Conservation (phyloP, 2,888 invertebrate species). For the Lycocerus yunnanus region DNA sequence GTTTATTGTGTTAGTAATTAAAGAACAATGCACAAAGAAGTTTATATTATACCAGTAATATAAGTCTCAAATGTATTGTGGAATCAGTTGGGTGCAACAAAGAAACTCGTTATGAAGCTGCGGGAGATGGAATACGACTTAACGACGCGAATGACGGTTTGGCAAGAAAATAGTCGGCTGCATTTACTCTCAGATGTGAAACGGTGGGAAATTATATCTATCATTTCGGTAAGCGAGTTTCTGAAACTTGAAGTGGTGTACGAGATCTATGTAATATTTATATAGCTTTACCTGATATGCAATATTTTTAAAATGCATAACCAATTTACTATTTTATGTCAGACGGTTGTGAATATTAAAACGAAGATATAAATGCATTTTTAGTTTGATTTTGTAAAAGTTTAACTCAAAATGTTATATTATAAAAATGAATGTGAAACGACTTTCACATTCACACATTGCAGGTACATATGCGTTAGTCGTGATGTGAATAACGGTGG, state of each 20-base stretch:
- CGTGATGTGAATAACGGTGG: not conserved
- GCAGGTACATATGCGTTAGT: not conserved
- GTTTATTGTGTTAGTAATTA: not conserved
- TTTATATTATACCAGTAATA: not conserved
- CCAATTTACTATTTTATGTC: not conserved
- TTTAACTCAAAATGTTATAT: not conserved
- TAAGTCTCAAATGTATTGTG: not conserved
- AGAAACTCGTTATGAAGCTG: slow-evolving; percentile 29
- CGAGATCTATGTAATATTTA: slow-evolving; percentile 9
- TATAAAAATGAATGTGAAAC: not conserved
- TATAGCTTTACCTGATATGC: not conserved
- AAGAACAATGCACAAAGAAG: not conserved
- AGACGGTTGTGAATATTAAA: not conserved
- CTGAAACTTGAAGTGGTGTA: slow-evolving; percentile 9
- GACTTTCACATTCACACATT: not conserved
- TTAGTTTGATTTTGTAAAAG: not conserved
- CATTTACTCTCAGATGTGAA: slow-evolving; percentile 19
- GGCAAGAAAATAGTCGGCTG: slow-evolving; percentile 22
- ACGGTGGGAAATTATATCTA: slow-evolving; percentile 8
- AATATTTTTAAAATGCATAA: not conserved
- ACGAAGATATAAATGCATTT: not conserved
- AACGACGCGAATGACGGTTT: slow-evolving; percentile 29
- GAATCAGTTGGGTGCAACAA: slow-evolving; percentile 23
- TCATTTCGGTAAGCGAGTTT: not conserved
- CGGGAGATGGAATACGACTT: slow-evolving; percentile 29